Evolutionary conservation across 1,140 invertebrate species (phyloP).

Genomic region (Bacillus rossius): DNA sequence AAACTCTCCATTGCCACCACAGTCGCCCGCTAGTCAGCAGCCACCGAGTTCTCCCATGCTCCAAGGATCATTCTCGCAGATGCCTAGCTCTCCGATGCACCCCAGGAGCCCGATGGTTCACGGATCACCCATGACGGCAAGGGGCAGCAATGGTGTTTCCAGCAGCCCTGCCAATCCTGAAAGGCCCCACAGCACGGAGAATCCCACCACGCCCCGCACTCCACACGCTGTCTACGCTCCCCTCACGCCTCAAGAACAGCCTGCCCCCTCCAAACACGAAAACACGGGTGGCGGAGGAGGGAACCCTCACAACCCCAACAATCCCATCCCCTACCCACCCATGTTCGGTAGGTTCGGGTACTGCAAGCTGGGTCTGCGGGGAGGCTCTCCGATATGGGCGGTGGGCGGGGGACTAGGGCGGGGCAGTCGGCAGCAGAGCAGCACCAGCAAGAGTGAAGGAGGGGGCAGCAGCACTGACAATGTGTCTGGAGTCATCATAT

Average conservation of each 20-base stretch:
- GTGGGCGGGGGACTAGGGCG: constrained; percentile 33
- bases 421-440: constrained; percentile 13
- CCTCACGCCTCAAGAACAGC: constrained; percentile 32
- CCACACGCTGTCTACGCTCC: constrained; percentile 35
- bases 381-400: constrained; percentile 66
- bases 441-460: constrained; percentile 25
- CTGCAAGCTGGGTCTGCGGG: constrained; percentile 58
- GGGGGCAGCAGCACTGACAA: constrained; percentile 1
- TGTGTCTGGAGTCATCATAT: neutral
- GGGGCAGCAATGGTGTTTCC: constrained; percentile 39
- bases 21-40: constrained; percentile 11
- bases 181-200: constrained; percentile 51
- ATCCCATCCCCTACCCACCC: constrained; percentile 45
- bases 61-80: constrained; percentile 32
- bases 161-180: constrained; percentile 52
- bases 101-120: constrained; percentile 44
- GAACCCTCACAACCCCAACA: constrained; percentile 46
- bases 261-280: constrained; percentile 30
- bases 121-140: constrained; percentile 2
- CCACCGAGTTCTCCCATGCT: constrained; percentile 17
- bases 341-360: constrained; percentile 49
- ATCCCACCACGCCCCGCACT: constrained; percentile 49
- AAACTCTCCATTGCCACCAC: constrained; percentile 19
- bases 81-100: constrained; percentile 42
- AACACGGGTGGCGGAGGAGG: constrained; percentile 44